phyloP scores from a whole-genome alignment of 2,113 vertebrate species.

The Orycteropus afer region DNA sequence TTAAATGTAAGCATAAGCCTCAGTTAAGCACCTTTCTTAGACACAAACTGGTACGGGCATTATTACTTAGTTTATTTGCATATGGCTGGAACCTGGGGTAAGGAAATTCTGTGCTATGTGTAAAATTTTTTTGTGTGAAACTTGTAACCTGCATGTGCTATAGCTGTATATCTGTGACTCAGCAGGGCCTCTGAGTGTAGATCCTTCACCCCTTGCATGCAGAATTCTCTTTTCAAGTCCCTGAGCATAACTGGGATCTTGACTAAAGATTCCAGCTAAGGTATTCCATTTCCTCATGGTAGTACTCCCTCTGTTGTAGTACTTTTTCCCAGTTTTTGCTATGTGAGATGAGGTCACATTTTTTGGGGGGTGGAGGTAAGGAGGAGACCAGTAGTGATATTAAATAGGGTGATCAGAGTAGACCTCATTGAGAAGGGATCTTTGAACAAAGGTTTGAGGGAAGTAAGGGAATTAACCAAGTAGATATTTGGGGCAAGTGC shows the following conservation, averaged over 20 bases:
- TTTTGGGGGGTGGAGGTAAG: background rate
- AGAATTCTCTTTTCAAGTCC: conserved; percentile 39
- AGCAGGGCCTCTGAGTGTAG: background rate
- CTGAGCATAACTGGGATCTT: background rate
- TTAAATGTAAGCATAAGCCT: background rate
- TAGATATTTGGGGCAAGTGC: background rate
- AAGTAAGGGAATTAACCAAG: background rate
- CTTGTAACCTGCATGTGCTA: background rate
- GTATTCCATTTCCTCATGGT: background rate
- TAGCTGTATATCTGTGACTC: background rate
- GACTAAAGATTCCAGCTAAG: background rate
- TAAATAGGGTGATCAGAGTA: background rate
- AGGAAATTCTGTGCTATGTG: background rate
- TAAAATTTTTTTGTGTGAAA: background rate
- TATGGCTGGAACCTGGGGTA: background rate
- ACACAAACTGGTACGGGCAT: background rate
- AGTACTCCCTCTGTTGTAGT: conserved; percentile 5
- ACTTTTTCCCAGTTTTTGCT: background rate
- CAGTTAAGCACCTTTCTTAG: conserved; percentile 3
- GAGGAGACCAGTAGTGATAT: background rate
- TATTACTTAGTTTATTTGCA: background rate
- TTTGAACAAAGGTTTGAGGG: background rate
- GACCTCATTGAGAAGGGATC: background rate
- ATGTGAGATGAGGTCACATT: background rate
- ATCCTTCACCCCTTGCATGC: background rate